These are phyloP conservation scores for Octodon degus DNA, from an alignment of 2,113 vertebrate species.

Conservation along the genomic window DNA sequence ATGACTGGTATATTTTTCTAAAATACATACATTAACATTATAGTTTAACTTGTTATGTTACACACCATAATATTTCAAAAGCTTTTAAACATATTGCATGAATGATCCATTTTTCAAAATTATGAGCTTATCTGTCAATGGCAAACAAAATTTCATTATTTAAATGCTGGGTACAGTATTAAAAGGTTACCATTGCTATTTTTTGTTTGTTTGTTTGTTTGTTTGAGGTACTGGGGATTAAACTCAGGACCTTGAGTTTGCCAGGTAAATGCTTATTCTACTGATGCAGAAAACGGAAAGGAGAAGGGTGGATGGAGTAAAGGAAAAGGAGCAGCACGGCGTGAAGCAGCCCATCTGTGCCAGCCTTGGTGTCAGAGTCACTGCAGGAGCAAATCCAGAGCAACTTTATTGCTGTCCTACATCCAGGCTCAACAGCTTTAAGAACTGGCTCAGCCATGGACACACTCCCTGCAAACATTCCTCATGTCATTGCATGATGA, in stretches of 20 bases:
- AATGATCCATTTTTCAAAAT: conserved; percentile 79
- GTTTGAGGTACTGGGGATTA: no score
- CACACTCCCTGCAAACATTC: conserved; percentile 91
- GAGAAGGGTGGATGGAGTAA: no score
- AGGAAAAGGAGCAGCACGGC: no score
- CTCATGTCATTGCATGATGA: conserved; percentile 94
- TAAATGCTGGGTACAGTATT: conserved; percentile 44
- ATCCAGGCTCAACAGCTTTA: conserved; percentile 94
- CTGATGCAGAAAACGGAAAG: no score
- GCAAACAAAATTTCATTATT: conserved; percentile 65
- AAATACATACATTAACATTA: conserved; percentile 84
- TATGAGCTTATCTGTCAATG: conserved; percentile 69
- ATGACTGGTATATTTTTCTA: conserved; percentile 78
- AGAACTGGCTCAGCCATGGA: conserved; percentile 96
- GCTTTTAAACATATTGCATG: conserved; percentile 79
- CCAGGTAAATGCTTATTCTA: no score
- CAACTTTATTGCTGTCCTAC: conserved; percentile 96
- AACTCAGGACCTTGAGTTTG: no score
- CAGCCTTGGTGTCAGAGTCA: no score
- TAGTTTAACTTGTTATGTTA: conserved; percentile 80
- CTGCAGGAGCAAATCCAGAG: conserved; percentile 94
- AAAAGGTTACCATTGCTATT: neutral
- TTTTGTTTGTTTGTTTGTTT: neutral
- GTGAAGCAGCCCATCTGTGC: no score
- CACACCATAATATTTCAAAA: conserved; percentile 79